Evolutionary conservation across 2,113 vertebrate genomes (phyloP).

Genomic region (Tamias sibiricus): DNA sequence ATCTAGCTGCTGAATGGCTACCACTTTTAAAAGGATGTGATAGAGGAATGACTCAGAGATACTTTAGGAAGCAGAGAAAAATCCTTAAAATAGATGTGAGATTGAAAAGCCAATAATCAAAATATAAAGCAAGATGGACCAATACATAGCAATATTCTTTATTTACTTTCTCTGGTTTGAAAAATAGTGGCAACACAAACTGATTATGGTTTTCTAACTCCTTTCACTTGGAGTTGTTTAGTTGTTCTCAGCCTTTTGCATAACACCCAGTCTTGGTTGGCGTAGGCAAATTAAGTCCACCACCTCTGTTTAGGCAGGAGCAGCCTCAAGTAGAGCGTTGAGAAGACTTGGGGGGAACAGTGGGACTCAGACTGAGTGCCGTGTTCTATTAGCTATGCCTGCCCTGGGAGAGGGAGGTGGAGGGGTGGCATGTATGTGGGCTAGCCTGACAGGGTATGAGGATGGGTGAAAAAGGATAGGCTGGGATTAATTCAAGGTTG

Average conservation of each 20-base stretch:
- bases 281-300: not conserved
- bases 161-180: not conserved
- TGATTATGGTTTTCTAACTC: not conserved
- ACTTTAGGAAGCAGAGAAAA: not conserved
- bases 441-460: not conserved
- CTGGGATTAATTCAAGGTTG: not conserved
- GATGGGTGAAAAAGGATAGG: not conserved
- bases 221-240: slow-evolving; percentile 11
- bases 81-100: not conserved
- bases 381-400: not conserved
- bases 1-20: not conserved
- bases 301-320: not conserved
- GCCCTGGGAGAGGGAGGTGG: not conserved
- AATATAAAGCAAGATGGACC: not conserved
- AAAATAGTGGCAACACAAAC: not conserved
- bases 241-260: not conserved
- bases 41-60: not conserved
- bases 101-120: not conserved
- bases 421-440: accelerated
- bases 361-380: not conserved
- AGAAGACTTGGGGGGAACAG: not conserved
- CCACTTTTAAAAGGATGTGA: not conserved
- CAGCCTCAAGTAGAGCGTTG: accelerated
- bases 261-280: not conserved
- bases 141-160: not conserved